Percentiles rank a stretch among this genome's conserved stretches.
Conservation (phyloP, 2,113 vertebrate species). For the Lampris incognitus region DNA sequence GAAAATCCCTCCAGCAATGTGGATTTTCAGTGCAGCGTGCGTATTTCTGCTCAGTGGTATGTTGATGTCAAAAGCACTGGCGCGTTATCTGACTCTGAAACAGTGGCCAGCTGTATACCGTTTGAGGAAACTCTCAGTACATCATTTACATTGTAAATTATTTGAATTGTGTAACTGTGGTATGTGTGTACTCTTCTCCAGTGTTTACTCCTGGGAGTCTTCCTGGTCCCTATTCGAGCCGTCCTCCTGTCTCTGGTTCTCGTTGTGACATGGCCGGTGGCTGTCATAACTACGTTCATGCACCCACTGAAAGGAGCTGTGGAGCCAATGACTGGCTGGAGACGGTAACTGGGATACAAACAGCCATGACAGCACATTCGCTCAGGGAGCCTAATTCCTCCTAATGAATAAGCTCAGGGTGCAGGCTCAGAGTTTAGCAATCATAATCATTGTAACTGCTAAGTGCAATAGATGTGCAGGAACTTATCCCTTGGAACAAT, state of each 20-base stretch:
- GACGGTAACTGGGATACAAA: constrained; percentile 84
- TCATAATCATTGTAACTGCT: background rate
- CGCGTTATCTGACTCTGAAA: background rate
- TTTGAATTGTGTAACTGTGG: background rate
- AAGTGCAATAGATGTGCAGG: background rate
- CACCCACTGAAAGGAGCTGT: constrained; percentile 80
- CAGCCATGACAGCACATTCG: background rate
- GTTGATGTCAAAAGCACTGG: background rate
- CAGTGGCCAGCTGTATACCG: no score
- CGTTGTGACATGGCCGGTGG: constrained; percentile 87
- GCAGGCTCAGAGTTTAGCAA: background rate
- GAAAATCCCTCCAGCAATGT: constrained; percentile 33
- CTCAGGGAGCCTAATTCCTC: background rate
- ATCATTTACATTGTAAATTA: no score
- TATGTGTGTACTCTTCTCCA: constrained; percentile 36
- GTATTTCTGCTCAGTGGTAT: constrained; percentile 19
- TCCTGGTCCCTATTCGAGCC: constrained; percentile 90
- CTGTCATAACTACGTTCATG: constrained; percentile 82
- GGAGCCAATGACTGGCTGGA: constrained; percentile 90
- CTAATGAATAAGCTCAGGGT: background rate
- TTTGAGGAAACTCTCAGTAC: no score
- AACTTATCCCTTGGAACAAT: background rate
- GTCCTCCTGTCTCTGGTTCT: constrained; percentile 82
- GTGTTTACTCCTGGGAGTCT: constrained; percentile 85
- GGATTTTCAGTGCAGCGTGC: constrained; percentile 39